A percentile compares a stretch with the other conserved stretches of the same genome.
phyloP scores from a whole-genome alignment of 2,113 vertebrate genomes.

The Chunga burmeisteri region DNA sequence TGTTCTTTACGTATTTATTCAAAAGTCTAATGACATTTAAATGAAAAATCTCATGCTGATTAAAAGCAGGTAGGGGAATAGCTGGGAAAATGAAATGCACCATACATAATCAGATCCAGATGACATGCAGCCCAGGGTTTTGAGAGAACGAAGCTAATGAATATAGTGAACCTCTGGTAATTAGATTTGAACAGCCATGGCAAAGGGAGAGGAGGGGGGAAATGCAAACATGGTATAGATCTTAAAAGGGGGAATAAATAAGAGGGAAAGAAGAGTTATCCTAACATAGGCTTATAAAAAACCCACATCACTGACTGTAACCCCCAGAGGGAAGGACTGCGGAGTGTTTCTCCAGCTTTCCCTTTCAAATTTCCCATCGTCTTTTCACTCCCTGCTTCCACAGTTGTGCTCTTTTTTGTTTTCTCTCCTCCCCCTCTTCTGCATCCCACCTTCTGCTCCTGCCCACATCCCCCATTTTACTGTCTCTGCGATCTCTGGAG shows the following conservation, averaged over 20 bases:
- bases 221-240: conserved; percentile 6
- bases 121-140: conserved; percentile 33
- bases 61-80: conserved; percentile 66
- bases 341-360: conserved; percentile 20
- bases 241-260: conserved; percentile 36
- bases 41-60: conserved; percentile 64
- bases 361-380: background rate
- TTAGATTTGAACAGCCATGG: conserved; percentile 46
- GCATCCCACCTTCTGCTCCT: background rate
- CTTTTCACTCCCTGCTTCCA: background rate
- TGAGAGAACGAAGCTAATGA: conserved; percentile 39
- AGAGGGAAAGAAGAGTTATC: background rate
- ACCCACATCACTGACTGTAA: background rate
- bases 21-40: conserved; percentile 59
- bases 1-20: conserved; percentile 36
- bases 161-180: conserved; percentile 50
- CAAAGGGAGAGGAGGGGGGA: background rate
- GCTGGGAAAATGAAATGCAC: conserved; percentile 56
- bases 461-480: background rate
- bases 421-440: background rate
- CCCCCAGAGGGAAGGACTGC: background rate
- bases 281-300: background rate
- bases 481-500: background rate
- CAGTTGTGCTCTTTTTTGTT: background rate
- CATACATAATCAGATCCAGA: conserved; percentile 57